These are phyloP conservation scores for Phymastichus coffea DNA, from an alignment of 1,140 invertebrate species.

Conservation along the genomic window DNA sequence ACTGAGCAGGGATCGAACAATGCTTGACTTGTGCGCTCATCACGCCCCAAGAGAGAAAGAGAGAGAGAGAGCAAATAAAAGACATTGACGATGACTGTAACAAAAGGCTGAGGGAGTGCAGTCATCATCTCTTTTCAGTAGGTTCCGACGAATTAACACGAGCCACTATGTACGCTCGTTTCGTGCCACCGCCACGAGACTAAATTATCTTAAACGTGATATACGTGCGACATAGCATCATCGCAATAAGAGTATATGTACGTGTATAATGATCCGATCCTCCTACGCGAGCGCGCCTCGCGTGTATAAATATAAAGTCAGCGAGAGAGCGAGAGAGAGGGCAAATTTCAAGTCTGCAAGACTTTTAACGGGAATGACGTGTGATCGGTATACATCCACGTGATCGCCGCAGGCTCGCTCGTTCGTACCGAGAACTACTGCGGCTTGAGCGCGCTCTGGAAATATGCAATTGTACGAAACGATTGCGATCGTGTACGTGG, in stretches of 20 bases:
- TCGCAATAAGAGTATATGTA: not conserved
- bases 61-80: not conserved
- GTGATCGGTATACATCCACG: no score
- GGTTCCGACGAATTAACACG: not conserved
- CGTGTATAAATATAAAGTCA: not conserved
- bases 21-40: constrained; percentile 7
- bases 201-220: not conserved
- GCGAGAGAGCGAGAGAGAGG: no score
- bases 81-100: not conserved
- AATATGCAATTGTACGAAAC: no score
- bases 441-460: no score
- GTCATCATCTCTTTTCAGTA: constrained; percentile 6
- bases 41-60: not conserved
- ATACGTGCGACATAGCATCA: not conserved
- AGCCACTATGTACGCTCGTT: not conserved
- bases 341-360: no score
- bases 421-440: no score
- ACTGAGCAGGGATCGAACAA: not conserved
- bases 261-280: not conserved
- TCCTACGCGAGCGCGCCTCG: not conserved
- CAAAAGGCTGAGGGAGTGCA: no score
- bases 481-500: no score
- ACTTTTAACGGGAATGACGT: no score
- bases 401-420: no score
- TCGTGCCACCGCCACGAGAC: not conserved